A percentile compares a stretch with the other conserved stretches of the same genome.
Evolutionary conservation across 1,140 invertebrate species (phyloP).

Genomic region (Conus betulinus): DNA sequence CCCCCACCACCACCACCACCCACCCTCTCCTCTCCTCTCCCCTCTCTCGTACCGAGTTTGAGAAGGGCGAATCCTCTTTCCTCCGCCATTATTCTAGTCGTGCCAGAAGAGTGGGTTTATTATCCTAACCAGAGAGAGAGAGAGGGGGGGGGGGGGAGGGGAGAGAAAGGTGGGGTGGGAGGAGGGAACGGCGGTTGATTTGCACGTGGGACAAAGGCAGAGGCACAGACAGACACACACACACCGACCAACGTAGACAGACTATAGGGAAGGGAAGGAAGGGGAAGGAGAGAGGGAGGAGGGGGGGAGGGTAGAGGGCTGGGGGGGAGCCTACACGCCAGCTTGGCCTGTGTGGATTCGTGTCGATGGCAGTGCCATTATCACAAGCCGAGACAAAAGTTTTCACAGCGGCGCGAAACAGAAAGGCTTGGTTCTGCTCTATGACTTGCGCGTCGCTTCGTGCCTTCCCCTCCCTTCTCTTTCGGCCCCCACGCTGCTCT

Average conservation of each 20-base stretch:
- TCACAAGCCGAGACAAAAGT: conserved; percentile 38
- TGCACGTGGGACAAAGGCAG: not conserved
- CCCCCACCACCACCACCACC: no score
- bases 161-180: not conserved
- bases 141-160: not conserved
- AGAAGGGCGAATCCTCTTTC: not conserved
- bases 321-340: conserved; percentile 7
- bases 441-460: conserved; percentile 12
- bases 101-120: not conserved
- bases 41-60: not conserved
- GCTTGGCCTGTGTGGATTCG: not conserved
- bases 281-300: not conserved
- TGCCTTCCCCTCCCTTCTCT: conserved; percentile 4
- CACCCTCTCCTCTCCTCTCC: no score
- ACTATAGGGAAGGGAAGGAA: not conserved
- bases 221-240: not conserved
- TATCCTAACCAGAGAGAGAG: not conserved
- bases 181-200: not conserved
- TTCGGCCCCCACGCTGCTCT: not conserved
- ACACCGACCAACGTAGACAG: no score
- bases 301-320: not conserved
- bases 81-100: not conserved
- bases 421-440: conserved; percentile 19
- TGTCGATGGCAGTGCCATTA: conserved; percentile 25
- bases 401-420: conserved; percentile 33